Percentiles rank a stretch among this genome's conserved stretches.
Conservation (phyloP, 2,113 vertebrate species). For the Chaetodon auriga region DNA sequence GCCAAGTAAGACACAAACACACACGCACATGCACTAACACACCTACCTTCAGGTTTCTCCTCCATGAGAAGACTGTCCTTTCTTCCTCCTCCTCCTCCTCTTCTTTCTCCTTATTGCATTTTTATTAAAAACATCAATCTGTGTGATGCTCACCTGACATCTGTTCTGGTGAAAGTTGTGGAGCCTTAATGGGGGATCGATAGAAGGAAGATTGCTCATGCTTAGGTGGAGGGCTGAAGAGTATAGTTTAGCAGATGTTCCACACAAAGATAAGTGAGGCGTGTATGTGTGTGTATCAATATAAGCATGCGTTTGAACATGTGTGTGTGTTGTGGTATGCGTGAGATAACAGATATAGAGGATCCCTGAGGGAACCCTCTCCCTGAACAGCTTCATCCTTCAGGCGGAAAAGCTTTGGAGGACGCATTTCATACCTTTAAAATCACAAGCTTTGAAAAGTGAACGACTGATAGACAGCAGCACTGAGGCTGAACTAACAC, state of each 20-base stretch:
- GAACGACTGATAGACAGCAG: slow-evolving; percentile 51
- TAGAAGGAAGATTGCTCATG: slow-evolving; percentile 56
- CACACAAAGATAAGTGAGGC: slow-evolving; percentile 42
- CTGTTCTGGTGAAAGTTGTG: slow-evolving; percentile 65
- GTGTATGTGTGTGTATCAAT: slow-evolving; percentile 3
- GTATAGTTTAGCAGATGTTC: slow-evolving; percentile 74
- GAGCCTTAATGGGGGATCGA: slow-evolving; percentile 74
- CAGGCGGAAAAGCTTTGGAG: slow-evolving; percentile 55
- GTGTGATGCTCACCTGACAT: slow-evolving; percentile 70
- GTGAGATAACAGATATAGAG: slow-evolving; percentile 43
- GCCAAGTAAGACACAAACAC: slow-evolving; percentile 73
- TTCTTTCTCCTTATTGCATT: slow-evolving; percentile 56
- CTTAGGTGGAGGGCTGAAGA: slow-evolving; percentile 66
- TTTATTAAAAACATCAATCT: slow-evolving; percentile 80
- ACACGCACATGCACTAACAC: slow-evolving; percentile 43
- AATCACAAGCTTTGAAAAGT: slow-evolving; percentile 64
- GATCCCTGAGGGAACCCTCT: slow-evolving; percentile 61
- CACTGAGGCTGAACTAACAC: slow-evolving; percentile 56
- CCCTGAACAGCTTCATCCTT: slow-evolving; percentile 48
- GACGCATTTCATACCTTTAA: slow-evolving; percentile 50
- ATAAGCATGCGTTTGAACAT: slow-evolving; percentile 53
- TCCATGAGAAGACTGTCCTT: slow-evolving; percentile 65
- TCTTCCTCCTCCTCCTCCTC: slow-evolving; percentile 50
- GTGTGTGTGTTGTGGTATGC: slow-evolving; percentile 44
- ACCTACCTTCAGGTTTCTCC: slow-evolving; percentile 71